phyloP scores from a whole-genome alignment of 2,797 vertebrate genomes.

The Sebastes alutus region DNA sequence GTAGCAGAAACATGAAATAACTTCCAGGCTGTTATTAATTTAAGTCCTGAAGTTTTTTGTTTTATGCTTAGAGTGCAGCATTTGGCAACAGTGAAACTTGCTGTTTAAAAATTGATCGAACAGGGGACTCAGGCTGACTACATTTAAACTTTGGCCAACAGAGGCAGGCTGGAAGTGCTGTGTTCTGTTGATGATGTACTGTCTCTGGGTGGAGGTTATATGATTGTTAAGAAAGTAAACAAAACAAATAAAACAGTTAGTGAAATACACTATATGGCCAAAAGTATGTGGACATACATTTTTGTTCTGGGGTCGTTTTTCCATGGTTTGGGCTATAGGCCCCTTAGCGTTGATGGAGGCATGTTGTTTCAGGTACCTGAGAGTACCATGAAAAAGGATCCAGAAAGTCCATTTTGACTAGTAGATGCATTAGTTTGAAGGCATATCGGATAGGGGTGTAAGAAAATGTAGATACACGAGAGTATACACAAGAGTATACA shows the following conservation, averaged over 20 bases:
- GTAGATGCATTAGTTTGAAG: background rate
- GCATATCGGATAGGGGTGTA: accelerated
- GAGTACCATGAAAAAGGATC: background rate
- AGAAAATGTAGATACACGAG: too few species aligned
- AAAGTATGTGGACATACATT: background rate
- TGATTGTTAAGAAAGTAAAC: background rate
- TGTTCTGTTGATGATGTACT: background rate
- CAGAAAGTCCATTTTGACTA: background rate
- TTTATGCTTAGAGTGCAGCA: slow-evolving; percentile 4
- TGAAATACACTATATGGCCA: background rate
- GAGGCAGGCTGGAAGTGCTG: background rate
- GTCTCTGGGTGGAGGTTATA: background rate
- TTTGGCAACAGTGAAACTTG: background rate
- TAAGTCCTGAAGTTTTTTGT: background rate
- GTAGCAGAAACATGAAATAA: background rate
- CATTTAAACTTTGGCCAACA: slow-evolving; percentile 7
- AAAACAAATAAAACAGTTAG: background rate
- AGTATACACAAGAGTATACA: too few species aligned
- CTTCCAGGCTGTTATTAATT: background rate
- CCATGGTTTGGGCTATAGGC: background rate
- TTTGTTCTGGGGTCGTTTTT: background rate
- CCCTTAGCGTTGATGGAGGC: background rate
- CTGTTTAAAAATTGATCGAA: slow-evolving; percentile 1
- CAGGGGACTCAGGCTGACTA: background rate
- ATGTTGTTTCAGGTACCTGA: background rate